Evolutionary conservation across 2,888 invertebrate species (phyloP), one percentile per base, ranked within the genome.

Genomic region (Ophonus ardosiacus): DNA sequence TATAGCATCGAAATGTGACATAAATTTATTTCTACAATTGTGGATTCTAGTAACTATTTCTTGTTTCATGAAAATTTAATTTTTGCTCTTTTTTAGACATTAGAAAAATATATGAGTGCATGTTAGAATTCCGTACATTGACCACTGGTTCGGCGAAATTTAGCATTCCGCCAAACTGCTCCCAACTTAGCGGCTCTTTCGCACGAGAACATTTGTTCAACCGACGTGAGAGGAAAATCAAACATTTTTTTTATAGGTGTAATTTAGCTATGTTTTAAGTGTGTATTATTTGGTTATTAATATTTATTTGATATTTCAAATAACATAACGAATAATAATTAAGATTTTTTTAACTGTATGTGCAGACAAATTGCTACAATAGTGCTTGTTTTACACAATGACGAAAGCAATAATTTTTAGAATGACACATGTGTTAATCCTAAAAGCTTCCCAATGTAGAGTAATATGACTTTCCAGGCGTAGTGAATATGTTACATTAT

Each of bases 131-230:
- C 43, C 40, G 71, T 10, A 43, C 40, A 18, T 38, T 13, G 38
- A 68, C 68, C 68, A 31, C 15, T n/a, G 15, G 68, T 24, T 38
- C 31, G 38, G 15, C 15, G 38, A 68, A 68, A 38, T 68, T 68
- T 38, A 74, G 65, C 17, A 74, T 43, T 74, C 24, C 71, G 71
- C 71, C 17, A 74, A 74, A 74, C 71, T 74, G 71, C 17, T 74
- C 40, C 40, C 71, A 43, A 74, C 40, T 68, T 68, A 68, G 68
- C 68, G 68, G 68, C 68, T 68, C 15, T 68, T 68, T 68, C 31
- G 24, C 43, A 51, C 43, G 13, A 51, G 43, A 31, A 68, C 68
- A 68, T 24, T 13, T 68, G 68, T 68, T 15, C 68, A 38, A 15
- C 13, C 10, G 15, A 68, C 68, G 68, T 68, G 68, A 68, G 24